phyloP scores from a whole-genome alignment of 2,113 vertebrate genomes.

The Lampris incognitus region DNA sequence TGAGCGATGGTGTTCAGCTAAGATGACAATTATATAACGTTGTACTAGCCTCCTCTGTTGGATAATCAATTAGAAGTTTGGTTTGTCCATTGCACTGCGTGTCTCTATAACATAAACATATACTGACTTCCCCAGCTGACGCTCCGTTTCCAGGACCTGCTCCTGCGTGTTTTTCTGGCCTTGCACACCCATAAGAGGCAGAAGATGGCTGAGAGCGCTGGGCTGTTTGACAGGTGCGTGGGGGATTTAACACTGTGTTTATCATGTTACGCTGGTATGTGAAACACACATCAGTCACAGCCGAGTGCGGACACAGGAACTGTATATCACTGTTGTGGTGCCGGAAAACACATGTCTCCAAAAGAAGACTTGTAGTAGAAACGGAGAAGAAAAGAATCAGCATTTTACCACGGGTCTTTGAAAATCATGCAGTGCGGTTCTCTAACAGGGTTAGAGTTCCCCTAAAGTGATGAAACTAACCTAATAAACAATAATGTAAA shows the following conservation, averaged over 20 bases:
- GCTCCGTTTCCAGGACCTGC: neutral
- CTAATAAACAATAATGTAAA: neutral
- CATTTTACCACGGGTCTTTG: too few species aligned
- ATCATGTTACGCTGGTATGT: constrained; percentile 45
- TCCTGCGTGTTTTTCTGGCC: constrained; percentile 25
- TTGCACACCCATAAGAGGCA: constrained; percentile 15
- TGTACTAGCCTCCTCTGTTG: too few species aligned
- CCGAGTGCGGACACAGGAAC: constrained; percentile 35
- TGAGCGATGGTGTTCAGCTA: too few species aligned
- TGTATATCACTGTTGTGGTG: constrained; percentile 9
- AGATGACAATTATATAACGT: too few species aligned
- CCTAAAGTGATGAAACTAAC: too few species aligned
- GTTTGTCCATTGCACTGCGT: neutral
- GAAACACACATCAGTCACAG: constrained; percentile 50
- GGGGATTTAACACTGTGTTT: constrained; percentile 20
- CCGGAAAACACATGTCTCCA: constrained; percentile 25
- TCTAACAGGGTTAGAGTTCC: too few species aligned
- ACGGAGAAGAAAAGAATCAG: neutral
- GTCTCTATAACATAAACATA: constrained; percentile 6
- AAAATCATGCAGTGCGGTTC: too few species aligned
- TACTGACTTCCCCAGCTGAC: neutral
- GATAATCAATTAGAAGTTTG: neutral
- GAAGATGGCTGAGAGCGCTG: constrained; percentile 33
- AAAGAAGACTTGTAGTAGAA: neutral
- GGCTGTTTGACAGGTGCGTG: constrained; percentile 62